Percentiles rank a stretch among this genome's conserved stretches.
Conservation (phyloP, 2,797 vertebrate species). For the Anas acuta region DNA sequence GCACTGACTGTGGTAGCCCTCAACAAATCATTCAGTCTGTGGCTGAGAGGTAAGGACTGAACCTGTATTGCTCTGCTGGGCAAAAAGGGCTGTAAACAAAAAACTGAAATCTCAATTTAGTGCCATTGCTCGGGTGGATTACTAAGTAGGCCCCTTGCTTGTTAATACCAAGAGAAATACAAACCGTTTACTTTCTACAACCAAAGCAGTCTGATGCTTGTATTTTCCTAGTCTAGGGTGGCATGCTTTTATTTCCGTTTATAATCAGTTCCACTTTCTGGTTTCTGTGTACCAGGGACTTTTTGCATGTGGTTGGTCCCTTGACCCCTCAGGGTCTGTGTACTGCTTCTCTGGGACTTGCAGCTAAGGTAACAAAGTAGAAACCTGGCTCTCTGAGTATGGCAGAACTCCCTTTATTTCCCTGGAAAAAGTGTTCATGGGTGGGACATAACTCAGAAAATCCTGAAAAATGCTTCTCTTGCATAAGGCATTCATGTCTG, state of each 20-base stretch:
- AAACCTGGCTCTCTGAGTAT: neutral
- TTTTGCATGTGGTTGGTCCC: neutral
- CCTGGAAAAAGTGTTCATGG: neutral
- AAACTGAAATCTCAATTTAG: neutral
- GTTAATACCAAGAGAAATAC: neutral
- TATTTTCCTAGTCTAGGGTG: neutral
- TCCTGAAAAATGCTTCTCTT: neutral
- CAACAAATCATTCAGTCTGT: slow-evolving; percentile 1
- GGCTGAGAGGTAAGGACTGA: neutral
- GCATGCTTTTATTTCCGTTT: slow-evolving; percentile 31
- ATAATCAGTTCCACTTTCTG: slow-evolving; percentile 53
- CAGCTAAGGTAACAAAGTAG: slow-evolving; percentile 25
- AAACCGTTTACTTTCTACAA: slow-evolving; percentile 33
- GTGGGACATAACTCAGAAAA: slow-evolving; percentile 2
- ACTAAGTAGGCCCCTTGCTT: neutral
- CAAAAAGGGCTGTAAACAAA: neutral
- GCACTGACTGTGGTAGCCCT: neutral
- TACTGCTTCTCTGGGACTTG: slow-evolving; percentile 2
- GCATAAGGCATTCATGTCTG: neutral
- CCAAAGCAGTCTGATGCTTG: neutral
- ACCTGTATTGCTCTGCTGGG: neutral
- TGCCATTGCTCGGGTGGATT: neutral
- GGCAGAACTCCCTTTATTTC: slow-evolving; percentile 37
- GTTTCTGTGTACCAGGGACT: slow-evolving; percentile 6
- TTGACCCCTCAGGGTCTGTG: neutral